Evolutionary conservation across 1,140 invertebrate species (phyloP).

Genomic region (Pseudomyrmex cubaensis): DNA sequence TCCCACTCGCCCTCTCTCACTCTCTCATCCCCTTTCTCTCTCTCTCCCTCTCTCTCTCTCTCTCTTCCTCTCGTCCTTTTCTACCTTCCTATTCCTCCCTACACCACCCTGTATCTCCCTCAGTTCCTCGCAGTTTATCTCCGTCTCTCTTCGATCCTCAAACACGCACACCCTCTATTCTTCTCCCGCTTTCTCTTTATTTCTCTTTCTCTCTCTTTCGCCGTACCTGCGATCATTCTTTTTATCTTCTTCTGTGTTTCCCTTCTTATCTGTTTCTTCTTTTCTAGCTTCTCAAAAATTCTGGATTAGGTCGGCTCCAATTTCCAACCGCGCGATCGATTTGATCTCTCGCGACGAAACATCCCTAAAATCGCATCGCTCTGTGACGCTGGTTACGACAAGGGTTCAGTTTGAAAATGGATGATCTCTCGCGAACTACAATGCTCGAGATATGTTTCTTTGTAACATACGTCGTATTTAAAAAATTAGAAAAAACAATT

Average conservation of each 20-base stretch:
- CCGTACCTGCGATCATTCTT: conserved; percentile 11
- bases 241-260: conserved; percentile 26
- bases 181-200: not conserved
- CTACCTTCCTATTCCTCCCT: conserved; percentile 35
- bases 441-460: not conserved
- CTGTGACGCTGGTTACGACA: conserved; percentile 1
- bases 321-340: conserved; percentile 29
- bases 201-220: conserved; percentile 31
- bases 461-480: not conserved
- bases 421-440: not conserved
- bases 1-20: conserved; percentile 54
- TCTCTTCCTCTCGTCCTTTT: conserved; percentile 30
- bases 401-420: not conserved
- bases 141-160: conserved; percentile 51
- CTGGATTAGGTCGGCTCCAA: conserved; percentile 15
- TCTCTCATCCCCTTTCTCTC: conserved; percentile 22
- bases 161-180: conserved; percentile 47
- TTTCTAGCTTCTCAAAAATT: conserved; percentile 45
- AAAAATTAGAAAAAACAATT: not conserved
- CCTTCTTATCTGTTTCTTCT: conserved; percentile 33
- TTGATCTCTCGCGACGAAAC: conserved; percentile 2
- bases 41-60: not conserved
- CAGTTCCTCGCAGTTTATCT: conserved; percentile 44
- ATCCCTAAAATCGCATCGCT: conserved; percentile 22
- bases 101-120: not conserved